Conservation (phyloP, 2,113 vertebrate species). For the Zosterops pallidus region DNA sequence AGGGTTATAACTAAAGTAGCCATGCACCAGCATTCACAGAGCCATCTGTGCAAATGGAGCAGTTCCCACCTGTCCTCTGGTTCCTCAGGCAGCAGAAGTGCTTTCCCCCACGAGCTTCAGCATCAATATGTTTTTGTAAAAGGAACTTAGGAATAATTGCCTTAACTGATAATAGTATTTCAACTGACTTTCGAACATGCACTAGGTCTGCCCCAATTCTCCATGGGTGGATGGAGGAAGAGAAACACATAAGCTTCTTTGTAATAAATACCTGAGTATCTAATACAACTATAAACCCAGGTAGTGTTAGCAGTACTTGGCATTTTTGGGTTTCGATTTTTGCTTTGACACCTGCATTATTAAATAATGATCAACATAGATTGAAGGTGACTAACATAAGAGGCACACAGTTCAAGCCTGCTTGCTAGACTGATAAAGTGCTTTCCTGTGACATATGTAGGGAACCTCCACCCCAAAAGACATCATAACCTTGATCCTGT, state of each 20-base stretch:
- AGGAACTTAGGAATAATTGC: neutral
- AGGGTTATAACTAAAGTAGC: neutral
- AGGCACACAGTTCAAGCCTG: neutral
- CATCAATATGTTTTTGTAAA: neutral
- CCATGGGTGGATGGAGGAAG: neutral
- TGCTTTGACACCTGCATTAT: neutral
- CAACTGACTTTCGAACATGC: neutral
- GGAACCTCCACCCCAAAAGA: neutral
- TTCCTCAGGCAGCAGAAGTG: neutral
- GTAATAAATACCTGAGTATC: neutral
- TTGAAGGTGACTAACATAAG: neutral
- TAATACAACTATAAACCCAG: neutral
- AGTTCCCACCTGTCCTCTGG: neutral
- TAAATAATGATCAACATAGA: neutral
- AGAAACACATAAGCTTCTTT: neutral
- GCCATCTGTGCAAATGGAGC: neutral
- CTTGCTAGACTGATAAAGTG: neutral
- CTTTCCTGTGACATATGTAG: neutral
- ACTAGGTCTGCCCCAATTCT: neutral
- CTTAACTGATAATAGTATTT: neutral
- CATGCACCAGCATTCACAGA: neutral
- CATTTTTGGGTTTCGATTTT: neutral
- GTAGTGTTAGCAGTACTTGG: neutral
- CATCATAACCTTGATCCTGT: neutral
- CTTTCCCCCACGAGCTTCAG: neutral